A percentile compares a stretch with the other conserved stretches of the same genome.
Conservation (phyloP, 2,888 invertebrate genomes). For the Parnassius orleans region DNA sequence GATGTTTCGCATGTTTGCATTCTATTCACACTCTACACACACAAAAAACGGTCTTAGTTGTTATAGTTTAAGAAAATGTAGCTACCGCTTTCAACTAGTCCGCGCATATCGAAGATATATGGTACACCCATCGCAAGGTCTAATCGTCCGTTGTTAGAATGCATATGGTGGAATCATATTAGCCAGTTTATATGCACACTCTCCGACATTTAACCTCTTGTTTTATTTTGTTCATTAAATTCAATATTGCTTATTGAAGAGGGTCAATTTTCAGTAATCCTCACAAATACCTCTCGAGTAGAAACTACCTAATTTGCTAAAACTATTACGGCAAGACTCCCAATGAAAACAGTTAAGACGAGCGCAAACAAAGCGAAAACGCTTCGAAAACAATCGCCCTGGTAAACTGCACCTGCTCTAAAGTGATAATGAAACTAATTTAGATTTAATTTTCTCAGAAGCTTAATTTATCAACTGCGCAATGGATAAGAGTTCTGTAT, state of each 20-base stretch:
- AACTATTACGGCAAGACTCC: slow-evolving; percentile 16
- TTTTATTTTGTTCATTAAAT: neutral
- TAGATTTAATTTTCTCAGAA: slow-evolving; percentile 36
- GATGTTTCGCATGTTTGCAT: too few relatives aligned
- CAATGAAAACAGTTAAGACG: slow-evolving; percentile 20
- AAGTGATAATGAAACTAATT: slow-evolving; percentile 54
- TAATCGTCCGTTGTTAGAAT: too few relatives aligned
- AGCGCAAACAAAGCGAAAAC: slow-evolving; percentile 18
- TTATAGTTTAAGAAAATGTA: too few relatives aligned
- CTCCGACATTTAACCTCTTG: neutral
- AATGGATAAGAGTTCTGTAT: slow-evolving; percentile 2
- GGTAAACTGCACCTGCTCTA: slow-evolving; percentile 39
- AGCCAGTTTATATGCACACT: too few relatives aligned
- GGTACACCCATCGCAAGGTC: too few relatives aligned
- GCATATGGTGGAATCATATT: too few relatives aligned
- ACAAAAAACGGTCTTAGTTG: too few relatives aligned
- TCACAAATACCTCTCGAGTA: slow-evolving; percentile 1
- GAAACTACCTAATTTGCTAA: slow-evolving; percentile 18
- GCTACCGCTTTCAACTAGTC: too few relatives aligned
- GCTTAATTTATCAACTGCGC: slow-evolving; percentile 10
- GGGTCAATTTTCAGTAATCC: neutral
- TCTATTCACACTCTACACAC: too few relatives aligned
- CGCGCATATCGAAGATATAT: too few relatives aligned
- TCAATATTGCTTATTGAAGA: neutral
- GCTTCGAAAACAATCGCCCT: slow-evolving; percentile 28